phyloP scores from a whole-genome alignment of 2,797 vertebrate genomes.

The Acridotheres tristis region DNA sequence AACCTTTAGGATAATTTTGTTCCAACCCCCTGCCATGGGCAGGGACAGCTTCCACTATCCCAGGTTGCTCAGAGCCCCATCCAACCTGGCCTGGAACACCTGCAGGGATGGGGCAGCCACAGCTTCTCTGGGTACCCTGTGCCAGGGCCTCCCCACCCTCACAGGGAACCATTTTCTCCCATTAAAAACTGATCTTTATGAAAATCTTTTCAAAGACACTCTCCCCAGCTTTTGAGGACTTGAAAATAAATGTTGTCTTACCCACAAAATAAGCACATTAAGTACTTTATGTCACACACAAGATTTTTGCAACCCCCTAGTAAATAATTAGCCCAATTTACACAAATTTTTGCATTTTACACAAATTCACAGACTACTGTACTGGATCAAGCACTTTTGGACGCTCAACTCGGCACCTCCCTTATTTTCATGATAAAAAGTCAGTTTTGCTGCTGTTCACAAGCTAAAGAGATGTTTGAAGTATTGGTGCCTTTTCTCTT shows the following conservation, averaged over 20 bases:
- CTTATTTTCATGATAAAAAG: background rate
- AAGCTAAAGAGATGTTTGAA: background rate
- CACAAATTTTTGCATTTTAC: background rate
- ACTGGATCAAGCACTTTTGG: background rate
- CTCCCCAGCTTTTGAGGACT: background rate
- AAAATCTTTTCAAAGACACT: background rate
- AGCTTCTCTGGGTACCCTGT: background rate
- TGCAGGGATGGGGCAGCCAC: background rate
- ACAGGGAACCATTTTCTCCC: background rate
- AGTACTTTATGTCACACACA: background rate
- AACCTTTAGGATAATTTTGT: background rate
- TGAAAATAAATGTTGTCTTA: background rate
- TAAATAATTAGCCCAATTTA: background rate
- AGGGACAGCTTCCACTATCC: background rate
- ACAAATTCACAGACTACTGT: background rate
- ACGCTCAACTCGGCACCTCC: background rate
- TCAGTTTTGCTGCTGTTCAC: background rate
- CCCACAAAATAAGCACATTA: rapidly evolving
- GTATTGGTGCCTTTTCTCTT: background rate
- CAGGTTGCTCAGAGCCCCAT: background rate
- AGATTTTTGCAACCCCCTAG: background rate
- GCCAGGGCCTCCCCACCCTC: background rate
- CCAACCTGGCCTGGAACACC: rapidly evolving
- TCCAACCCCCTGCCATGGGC: background rate
- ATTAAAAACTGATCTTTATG: background rate